Evolutionary conservation across 92 coral and sea anemone genomes (phyloP), one percentile per base, ranked within the genome.

Genomic region (Chrysogorgia sp.): DNA sequence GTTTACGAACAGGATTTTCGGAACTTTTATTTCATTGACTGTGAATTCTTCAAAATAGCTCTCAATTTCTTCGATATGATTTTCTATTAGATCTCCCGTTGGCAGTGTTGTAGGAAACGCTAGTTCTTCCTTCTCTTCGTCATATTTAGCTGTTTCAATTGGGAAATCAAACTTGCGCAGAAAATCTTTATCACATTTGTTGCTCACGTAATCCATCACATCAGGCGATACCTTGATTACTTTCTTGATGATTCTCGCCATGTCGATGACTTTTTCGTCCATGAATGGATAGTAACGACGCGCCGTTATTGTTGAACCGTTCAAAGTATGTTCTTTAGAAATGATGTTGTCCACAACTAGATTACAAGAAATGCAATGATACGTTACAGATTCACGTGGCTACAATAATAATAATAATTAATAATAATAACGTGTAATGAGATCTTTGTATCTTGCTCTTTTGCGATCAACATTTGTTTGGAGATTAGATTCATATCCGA

Each of bases 161-260:
- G 53, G 50, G 10, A n/a, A 24, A 7, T 52, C 65, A 23, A 72
- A 72, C 35, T 17, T 21, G 17, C 34, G 22, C 20, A 34, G n/a
- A 34, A 72, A 53, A 24, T 72, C 79, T 10, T 55, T n/a, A n/a
- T 72, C 64, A 34, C 65, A 52, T 13, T 19, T 53, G 34, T 20
- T 34, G 34, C 59, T 23, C 3, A 72, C 64, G 31, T 53, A 32
- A 35, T n/a, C 52, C 17, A 34, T 29, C 0, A 72, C 65, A 56
- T 72, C 79, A 17, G 49, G 12, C 28, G 31, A 53, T 13, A 53
- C 40, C 1, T 29, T 33, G 15, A 72, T 52, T 34, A 20, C 32
- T 8, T 55, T 72, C 13, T 24, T 34, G 8, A 6, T 35, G 25
- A 2, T 40, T 55, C 20, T 48, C 19, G 32, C 34, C 34, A 31